Base-by-base conservation (phyloP, 2,113 vertebrate species). In the Nibea coibor region DNA sequence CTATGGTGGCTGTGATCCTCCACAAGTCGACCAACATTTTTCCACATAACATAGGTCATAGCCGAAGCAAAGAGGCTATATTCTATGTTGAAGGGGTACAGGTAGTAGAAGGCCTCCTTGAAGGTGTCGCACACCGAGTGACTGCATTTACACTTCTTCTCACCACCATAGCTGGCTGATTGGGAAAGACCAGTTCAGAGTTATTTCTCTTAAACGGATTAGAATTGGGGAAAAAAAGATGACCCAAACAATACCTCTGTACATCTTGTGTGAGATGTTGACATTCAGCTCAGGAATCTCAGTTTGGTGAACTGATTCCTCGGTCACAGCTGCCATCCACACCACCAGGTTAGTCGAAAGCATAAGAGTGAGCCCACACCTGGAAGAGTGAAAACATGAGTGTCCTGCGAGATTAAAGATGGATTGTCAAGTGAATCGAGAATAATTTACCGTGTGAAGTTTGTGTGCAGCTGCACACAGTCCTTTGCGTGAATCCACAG, bases 1-100 rank as follows among this genome's bases (percentile, higher is more conserved):
- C 87, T 92, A 54, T 90, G 90, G 48, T 85, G 91, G 14, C 88
- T 89, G 11, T 94, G 87, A 47, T 95, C 82, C 10, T 95, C 93
- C 70, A 96, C 94, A 71, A 95, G 78, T 19, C 97, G 94, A 14
- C 96, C 97, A 20, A 98, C 96, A 0, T 99, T 99, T 90, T 97
- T 97, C 97, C 97, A 98, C 97, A 98, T 98, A 82, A 99, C 93
- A 1, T 97, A 99, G 50, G 96, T 91, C 96, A 97, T 96, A 72
- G 97, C 96, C 3, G 97, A 97, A 19, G 97, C 97, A 4, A 99
- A 98, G 78, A 99, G 96, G 69, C 97, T 97, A 92, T 98, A 99
- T 86, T 99, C 98, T 0, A 97, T 97, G 91, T 97, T 98, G 86
- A 99, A 98, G 28, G 98, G 97, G 31, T 98, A 97, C 45, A 99